Base-by-base conservation (phyloP, 2,113 vertebrate genomes). In the Promerops cafer region DNA sequence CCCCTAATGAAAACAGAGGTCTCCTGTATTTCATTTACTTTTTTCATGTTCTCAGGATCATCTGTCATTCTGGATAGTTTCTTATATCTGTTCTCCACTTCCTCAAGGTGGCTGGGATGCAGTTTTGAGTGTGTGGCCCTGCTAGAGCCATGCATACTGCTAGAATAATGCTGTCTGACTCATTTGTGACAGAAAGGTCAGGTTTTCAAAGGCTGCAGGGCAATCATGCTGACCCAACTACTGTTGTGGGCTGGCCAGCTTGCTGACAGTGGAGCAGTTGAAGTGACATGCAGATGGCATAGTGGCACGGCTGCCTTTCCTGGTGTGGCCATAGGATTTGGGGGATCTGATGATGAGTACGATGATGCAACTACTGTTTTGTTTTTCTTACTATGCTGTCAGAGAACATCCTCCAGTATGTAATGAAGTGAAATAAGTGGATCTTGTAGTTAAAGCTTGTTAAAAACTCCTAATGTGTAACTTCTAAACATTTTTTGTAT, bases 161-260 rank as follows among this genome's bases (percentile, higher is more conserved):
- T 86, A 45, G 66, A 95, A 75, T 96, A 94, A 96, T 65, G 26
- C 75, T 95, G 87, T 94, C 75, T 95, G 95, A 96, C 92, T 96
- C 96, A 26, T 9, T 54, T 83, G 93, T 91, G 93, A 96, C 89
- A 90, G 96, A 89, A 94, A 90, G 87, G 89, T 95, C 92, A 93
- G 90, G 17, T 78, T 96, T 96, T 83, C 83, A 90, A 91, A 92
- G 76, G 90, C 96, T 96, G 79, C 90, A 75, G 94, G 89, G 90
- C 10, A 37, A 83, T 94, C 28, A 5, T 56, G 86, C 89, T 96
- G 90, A 89, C 90, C 87, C 90, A 65, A 5, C 83, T 90, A n/a
- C 89, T 90, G 77, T 87, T 3, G 9, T 83, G 83, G 74, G 63
- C 72, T 61, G 77, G 81, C 87, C 44, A 76, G 60, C 80, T 92